Evolutionary conservation across 2,888 invertebrate genomes (phyloP).

Genomic region (Cerceris ruficornis): DNA sequence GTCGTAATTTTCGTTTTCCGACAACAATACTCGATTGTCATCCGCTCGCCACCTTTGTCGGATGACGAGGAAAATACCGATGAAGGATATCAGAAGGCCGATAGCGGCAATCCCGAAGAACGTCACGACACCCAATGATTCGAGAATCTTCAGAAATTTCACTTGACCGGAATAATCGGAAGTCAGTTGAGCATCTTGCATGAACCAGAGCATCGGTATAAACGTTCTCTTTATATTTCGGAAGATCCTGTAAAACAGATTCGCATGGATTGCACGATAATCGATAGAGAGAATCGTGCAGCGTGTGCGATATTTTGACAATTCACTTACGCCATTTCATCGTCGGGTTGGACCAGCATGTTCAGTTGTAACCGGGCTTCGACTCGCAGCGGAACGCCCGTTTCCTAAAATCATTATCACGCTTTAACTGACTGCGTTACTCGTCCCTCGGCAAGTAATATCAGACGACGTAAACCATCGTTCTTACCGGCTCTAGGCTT

Average conservation of each 20-base stretch:
- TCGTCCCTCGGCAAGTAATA: not conserved
- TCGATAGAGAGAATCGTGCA: not conserved
- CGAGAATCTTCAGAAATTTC: constrained; percentile 83
- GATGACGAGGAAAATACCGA: constrained; percentile 77
- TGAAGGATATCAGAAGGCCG: constrained; percentile 78
- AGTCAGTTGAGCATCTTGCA: constrained; percentile 85
- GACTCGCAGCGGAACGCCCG: constrained; percentile 90
- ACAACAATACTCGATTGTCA: constrained; percentile 78
- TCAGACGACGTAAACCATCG: not conserved
- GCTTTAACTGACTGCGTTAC: not conserved
- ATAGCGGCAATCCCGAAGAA: constrained; percentile 83
- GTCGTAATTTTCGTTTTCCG: constrained; percentile 56
- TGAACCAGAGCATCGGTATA: constrained; percentile 91
- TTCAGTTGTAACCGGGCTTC: constrained; percentile 91
- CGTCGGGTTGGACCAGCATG: constrained; percentile 83
- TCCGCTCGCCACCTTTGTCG: constrained; percentile 74
- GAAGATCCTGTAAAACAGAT: constrained; percentile 83
- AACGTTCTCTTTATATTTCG: constrained; percentile 83
- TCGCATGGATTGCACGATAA: not conserved
- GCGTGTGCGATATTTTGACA: not conserved
- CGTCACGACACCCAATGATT: constrained; percentile 83
- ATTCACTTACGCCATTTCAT: constrained; percentile 83
- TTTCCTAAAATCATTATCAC: constrained; percentile 79
- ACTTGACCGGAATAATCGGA: constrained; percentile 84
- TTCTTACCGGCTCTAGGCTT: constrained; percentile 86